Evolutionary conservation across 2,113 vertebrate genomes (phyloP).

Genomic region (Pungitius pungitius): DNA sequence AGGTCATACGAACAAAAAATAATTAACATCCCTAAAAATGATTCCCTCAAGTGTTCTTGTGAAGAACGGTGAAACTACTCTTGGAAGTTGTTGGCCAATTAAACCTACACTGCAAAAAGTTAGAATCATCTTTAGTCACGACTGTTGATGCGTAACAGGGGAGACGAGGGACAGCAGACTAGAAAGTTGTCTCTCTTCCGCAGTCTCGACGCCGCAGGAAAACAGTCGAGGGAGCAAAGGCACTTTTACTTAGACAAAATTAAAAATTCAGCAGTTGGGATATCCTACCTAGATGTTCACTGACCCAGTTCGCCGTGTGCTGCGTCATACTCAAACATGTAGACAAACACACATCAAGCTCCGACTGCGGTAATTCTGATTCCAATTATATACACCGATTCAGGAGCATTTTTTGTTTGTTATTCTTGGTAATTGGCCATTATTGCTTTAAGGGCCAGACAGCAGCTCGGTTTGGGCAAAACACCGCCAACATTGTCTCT

Average conservation of each 20-base stretch:
- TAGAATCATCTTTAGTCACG: constrained; percentile 25
- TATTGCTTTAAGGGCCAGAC: constrained; percentile 22
- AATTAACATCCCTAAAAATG: constrained; percentile 13
- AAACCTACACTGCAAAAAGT: constrained; percentile 34
- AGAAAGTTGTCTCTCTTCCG: constrained; percentile 42
- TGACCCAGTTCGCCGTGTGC: constrained; percentile 64
- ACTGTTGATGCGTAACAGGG: constrained; percentile 33
- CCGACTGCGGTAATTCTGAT: not conserved
- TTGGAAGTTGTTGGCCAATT: constrained; percentile 34
- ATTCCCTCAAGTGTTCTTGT: constrained; percentile 22
- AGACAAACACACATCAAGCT: constrained; percentile 4
- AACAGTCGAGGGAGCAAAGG: not conserved
- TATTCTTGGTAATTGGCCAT: constrained; percentile 43
- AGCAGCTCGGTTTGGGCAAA: constrained; percentile 34
- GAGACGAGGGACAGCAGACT: constrained; percentile 35
- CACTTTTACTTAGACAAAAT: constrained; percentile 60
- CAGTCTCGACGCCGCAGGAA: constrained; percentile 38
- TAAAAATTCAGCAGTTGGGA: constrained; percentile 67
- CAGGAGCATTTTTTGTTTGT: constrained; percentile 24
- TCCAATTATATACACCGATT: constrained; percentile 10
- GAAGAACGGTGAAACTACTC: not conserved
- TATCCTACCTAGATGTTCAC: constrained; percentile 57
- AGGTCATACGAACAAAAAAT: constrained; percentile 36
- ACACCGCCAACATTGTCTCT: constrained; percentile 68
- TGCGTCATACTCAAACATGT: constrained; percentile 21